Evolutionary conservation across 2,888 invertebrate genomes (phyloP), one percentile per base, ranked within the genome.

Genomic region (Andrena hattorfiana): DNA sequence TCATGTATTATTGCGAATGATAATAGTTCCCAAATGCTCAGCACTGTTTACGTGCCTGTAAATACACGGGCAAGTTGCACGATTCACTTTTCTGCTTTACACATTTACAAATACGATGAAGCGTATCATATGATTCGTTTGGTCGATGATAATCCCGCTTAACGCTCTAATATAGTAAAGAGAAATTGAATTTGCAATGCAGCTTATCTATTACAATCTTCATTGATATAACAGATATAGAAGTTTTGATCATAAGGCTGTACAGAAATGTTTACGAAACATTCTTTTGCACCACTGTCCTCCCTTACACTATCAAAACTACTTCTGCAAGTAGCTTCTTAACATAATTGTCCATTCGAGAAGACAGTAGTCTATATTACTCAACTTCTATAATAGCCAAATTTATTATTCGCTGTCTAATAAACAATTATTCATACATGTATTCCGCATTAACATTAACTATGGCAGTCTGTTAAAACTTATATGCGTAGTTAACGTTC

Each of bases 401-500:
- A 74, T 71, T 54, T 10, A 28, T 68, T 80, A 67, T 62, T 79
- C 26, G 13, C 35, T 73, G 48, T 48, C 51, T 74, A 68, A 67
- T 49, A 60, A 78, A 66, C 64, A 56, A 35, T 64, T 81, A 75
- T 75, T 72, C 54, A 28, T 78, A 64, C 54, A 74, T 76, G 66
- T 56, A 75, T 30, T 79, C 49, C 59, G 74, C 67, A 73, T 76
- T 83, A 85, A 86, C 66, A 87, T 89, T 86, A 89, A 85, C 74
- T 88, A 89, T 89, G 88, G 89, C 89, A 89, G 89, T 89, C 85
- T 88, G 73, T 89, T 79, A 60, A 85, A 88, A 89, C 78, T 51
- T 73, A 74, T 64, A 69, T 75, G 78, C 35, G 85, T 71, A 76
- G 62, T 73, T 80, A 85, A 73, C 56, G 23, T 54, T 67, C 62